Conservation (phyloP, 1,140 invertebrate genomes). For the Laodelphax striatellus region DNA sequence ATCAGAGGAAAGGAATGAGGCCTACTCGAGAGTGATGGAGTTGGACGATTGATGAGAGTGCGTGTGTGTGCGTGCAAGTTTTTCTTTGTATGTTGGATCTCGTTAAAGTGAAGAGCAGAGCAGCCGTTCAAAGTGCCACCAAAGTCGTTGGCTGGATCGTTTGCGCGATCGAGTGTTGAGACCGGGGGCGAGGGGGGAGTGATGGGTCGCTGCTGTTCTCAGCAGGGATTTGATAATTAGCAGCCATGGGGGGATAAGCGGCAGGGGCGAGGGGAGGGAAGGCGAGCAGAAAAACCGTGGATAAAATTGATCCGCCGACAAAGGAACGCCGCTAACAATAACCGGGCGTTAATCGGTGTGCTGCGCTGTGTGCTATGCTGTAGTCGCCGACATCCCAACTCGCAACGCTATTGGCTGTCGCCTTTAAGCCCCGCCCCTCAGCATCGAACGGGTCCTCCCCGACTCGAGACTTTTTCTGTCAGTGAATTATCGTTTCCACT, state of each 20-base stretch:
- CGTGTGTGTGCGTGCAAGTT: background rate
- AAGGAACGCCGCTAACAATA: constrained; percentile 13
- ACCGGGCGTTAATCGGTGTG: constrained; percentile 6
- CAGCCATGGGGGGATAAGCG: background rate
- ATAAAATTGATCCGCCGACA: constrained; percentile 11
- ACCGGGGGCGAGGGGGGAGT: background rate
- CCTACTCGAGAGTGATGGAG: too few relatives aligned
- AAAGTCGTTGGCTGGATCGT: background rate
- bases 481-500: background rate
- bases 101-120: background rate
- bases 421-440: background rate
- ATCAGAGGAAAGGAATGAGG: too few relatives aligned
- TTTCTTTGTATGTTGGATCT: background rate
- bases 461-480: background rate
- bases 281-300: background rate
- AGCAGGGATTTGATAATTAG: background rate
- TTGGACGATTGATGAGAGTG: background rate
- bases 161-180: background rate
- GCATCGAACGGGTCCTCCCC: background rate
- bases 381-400: background rate
- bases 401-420: background rate
- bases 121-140: background rate
- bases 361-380: background rate
- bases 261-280: background rate
- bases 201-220: background rate